Evolutionary conservation across 2,888 invertebrate species (phyloP).

Genomic region (Steinernema scapterisci): DNA sequence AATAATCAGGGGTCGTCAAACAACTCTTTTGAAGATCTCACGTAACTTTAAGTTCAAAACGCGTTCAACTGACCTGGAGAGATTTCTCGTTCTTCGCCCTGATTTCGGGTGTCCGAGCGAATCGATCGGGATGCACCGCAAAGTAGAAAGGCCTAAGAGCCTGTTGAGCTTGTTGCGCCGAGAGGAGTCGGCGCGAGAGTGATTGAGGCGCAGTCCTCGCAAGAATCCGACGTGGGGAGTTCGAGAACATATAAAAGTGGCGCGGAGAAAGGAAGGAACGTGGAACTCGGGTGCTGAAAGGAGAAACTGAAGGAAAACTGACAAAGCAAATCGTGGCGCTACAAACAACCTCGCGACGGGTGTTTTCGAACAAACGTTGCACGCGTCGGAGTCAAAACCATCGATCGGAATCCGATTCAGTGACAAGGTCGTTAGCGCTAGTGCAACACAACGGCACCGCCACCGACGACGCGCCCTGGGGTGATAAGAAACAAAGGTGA

Average conservation of each 20-base stretch:
- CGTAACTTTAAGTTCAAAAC: neutral
- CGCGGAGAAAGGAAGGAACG: neutral
- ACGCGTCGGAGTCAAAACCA: neutral
- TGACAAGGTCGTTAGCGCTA: too few species aligned
- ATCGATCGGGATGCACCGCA: slow-evolving; percentile 71
- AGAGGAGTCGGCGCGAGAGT: slow-evolving; percentile 9
- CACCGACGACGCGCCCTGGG: too few species aligned
- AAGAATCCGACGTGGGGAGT: neutral
- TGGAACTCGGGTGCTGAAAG: neutral
- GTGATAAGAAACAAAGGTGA: too few species aligned
- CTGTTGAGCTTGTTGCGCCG: slow-evolving; percentile 53
- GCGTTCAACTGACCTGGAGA: slow-evolving; percentile 48
- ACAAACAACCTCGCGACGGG: neutral
- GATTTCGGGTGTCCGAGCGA: slow-evolving; percentile 68
- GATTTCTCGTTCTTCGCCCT: slow-evolving; percentile 63
- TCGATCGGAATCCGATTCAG: slow-evolving; percentile 6
- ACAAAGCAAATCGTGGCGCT: neutral
- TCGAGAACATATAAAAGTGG: neutral
- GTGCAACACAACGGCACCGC: too few species aligned
- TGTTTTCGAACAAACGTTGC: neutral
- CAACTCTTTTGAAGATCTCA: neutral
- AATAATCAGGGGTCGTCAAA: neutral
- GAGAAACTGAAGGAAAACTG: neutral
- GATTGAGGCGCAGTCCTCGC: neutral
- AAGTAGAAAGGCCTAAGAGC: slow-evolving; percentile 71